These are phyloP conservation scores for Mythimna vitellina DNA, from an alignment of 2,888 invertebrate species.

Conservation along the genomic window DNA sequence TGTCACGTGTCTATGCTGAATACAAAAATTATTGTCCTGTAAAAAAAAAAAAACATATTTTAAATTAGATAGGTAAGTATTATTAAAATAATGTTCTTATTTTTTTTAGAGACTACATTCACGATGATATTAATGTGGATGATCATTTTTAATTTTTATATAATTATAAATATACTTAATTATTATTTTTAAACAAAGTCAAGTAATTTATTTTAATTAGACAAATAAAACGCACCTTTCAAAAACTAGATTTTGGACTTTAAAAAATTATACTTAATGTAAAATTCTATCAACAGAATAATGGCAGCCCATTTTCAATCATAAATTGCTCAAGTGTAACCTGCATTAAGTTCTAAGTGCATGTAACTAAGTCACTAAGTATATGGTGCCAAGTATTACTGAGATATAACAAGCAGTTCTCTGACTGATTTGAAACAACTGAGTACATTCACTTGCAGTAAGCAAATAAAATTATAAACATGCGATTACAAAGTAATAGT, in stretches of 20 bases:
- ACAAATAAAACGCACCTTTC: too few relatives aligned
- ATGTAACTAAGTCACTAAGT: slow-evolving; percentile 42
- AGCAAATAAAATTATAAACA: slow-evolving; percentile 46
- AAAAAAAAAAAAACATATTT: slow-evolving; percentile 18
- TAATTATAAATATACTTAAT: too few relatives aligned
- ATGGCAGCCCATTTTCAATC: slow-evolving; percentile 3
- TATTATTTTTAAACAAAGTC: not conserved
- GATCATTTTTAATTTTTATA: not conserved
- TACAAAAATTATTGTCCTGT: slow-evolving; percentile 25
- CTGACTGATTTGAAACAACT: slow-evolving; percentile 42
- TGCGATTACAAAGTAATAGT: slow-evolving; percentile 37
- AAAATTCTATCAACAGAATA: not conserved
- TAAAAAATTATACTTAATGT: too few relatives aligned
- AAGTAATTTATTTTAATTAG: too few relatives aligned
- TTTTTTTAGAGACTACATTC: not conserved
- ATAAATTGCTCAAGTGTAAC: slow-evolving; percentile 32
- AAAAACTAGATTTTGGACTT: too few relatives aligned
- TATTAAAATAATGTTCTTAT: not conserved
- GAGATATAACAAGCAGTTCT: slow-evolving; percentile 32
- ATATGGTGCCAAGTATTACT: slow-evolving; percentile 11
- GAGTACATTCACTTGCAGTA: slow-evolving; percentile 21
- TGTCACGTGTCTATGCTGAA: slow-evolving; percentile 48
- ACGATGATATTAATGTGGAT: slow-evolving; percentile 21
- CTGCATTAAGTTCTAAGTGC: slow-evolving; percentile 7
- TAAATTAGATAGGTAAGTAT: not conserved